A percentile compares a stretch with the other conserved stretches of the same genome.
Conservation (phyloP, 2,797 vertebrate species). For the Crocodylus rhombifer region DNA sequence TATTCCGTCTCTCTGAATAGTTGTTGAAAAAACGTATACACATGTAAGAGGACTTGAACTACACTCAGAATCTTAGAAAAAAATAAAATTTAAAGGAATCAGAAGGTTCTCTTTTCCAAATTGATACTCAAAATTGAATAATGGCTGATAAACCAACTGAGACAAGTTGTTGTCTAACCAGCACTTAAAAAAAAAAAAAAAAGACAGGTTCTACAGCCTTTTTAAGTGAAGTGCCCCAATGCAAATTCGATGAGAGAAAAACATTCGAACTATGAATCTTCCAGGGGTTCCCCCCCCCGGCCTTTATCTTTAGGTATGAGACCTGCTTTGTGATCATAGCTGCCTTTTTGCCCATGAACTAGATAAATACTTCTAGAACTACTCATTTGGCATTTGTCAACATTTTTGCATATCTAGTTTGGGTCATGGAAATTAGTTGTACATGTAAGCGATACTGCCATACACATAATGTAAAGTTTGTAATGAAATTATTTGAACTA, state of each 20-base stretch:
- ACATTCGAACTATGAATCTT: too few species aligned
- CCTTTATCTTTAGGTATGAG: background rate
- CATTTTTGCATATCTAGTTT: background rate
- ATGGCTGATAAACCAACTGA: too few species aligned
- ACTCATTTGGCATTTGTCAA: background rate
- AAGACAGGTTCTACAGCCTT: too few species aligned
- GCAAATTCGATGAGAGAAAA: too few species aligned
- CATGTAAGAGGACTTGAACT: background rate
- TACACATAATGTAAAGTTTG: background rate
- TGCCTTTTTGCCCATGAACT: background rate
- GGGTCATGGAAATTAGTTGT: background rate
- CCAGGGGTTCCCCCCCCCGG: background rate
- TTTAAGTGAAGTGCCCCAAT: too few species aligned
- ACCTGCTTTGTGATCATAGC: background rate
- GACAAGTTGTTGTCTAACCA: too few species aligned
- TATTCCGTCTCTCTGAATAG: background rate
- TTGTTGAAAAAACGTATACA: background rate
- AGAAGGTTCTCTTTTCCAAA: too few species aligned
- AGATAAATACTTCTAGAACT: background rate
- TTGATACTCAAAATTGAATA: too few species aligned
- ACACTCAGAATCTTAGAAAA: background rate
- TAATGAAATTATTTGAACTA: background rate
- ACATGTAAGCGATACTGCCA: background rate
- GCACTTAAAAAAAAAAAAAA: too few species aligned
- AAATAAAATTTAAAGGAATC: too few species aligned